phyloP scores from a whole-genome alignment of 2,888 invertebrate genomes.

The Tetragnatha montana region DNA sequence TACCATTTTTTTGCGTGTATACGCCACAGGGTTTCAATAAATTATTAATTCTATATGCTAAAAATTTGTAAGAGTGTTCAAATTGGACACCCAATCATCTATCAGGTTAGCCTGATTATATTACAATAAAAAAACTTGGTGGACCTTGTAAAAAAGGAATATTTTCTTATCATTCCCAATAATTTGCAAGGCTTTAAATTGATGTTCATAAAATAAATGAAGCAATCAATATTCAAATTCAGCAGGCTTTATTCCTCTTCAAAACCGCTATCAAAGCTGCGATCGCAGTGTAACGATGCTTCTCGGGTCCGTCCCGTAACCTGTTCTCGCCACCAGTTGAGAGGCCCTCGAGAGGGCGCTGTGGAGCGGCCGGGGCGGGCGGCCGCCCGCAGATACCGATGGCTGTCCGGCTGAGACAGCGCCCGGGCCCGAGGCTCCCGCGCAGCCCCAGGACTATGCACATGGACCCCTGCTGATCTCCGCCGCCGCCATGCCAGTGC shows the following conservation, averaged over 20 bases:
- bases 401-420: conserved; percentile 64
- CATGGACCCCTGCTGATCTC: conserved; percentile 51
- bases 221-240: not conserved
- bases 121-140: too few species aligned
- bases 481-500: conserved; percentile 81
- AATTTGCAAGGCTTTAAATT: too few species aligned
- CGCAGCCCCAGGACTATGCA: conserved; percentile 66
- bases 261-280: too few species aligned
- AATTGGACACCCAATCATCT: too few species aligned
- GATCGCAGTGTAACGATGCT: not conserved
- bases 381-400: conserved; percentile 58
- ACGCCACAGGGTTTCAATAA: too few species aligned
- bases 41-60: too few species aligned
- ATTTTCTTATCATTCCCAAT: too few species aligned
- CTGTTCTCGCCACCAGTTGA: not conserved
- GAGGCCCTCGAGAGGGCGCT: conserved; percentile 51
- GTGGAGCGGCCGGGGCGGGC: conserved; percentile 9
- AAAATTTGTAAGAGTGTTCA: too few species aligned
- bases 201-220: too few species aligned
- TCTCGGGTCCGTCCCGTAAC: not conserved
- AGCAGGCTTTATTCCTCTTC: not conserved
- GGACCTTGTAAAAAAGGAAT: too few species aligned
- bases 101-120: too few species aligned
- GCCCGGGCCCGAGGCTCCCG: conserved; percentile 56
- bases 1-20: too few species aligned